Conservation (phyloP, 2,797 vertebrate species). For the Capromys pilorides region DNA sequence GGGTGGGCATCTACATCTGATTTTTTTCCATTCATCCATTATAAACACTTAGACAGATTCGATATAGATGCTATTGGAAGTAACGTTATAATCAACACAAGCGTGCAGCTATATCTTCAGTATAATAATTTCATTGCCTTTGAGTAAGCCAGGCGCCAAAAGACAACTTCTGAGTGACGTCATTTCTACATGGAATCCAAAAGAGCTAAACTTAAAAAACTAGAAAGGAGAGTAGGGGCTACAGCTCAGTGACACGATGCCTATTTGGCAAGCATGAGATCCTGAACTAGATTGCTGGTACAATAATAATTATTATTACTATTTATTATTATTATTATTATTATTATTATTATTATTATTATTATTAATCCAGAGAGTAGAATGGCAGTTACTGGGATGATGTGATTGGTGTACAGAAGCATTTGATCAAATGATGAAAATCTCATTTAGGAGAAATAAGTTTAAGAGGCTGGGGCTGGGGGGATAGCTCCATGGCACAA, state of each 20-base stretch:
- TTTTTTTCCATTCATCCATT: neutral
- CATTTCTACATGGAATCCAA: neutral
- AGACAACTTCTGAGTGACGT: neutral
- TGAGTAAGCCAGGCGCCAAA: neutral
- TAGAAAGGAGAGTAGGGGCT: neutral
- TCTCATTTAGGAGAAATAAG: neutral
- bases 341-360: neutral
- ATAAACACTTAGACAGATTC: neutral
- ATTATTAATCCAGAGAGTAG: neutral
- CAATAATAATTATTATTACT: too few species aligned
- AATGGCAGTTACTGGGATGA: neutral
- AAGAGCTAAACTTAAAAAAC: neutral
- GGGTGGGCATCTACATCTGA: neutral
- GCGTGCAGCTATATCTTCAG: neutral
- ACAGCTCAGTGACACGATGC: too few species aligned
- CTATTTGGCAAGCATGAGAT: too few species aligned
- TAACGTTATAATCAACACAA: neutral
- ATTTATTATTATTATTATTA: too few species aligned
- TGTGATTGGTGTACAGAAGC: neutral
- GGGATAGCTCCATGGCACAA: too few species aligned
- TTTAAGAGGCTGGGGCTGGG: neutral
- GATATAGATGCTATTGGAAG: neutral
- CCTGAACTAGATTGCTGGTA: too few species aligned
- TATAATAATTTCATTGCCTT: neutral
- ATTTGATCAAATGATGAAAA: neutral